phyloP scores from a whole-genome alignment of 2,797 vertebrate species.

The Sus cebifrons region DNA sequence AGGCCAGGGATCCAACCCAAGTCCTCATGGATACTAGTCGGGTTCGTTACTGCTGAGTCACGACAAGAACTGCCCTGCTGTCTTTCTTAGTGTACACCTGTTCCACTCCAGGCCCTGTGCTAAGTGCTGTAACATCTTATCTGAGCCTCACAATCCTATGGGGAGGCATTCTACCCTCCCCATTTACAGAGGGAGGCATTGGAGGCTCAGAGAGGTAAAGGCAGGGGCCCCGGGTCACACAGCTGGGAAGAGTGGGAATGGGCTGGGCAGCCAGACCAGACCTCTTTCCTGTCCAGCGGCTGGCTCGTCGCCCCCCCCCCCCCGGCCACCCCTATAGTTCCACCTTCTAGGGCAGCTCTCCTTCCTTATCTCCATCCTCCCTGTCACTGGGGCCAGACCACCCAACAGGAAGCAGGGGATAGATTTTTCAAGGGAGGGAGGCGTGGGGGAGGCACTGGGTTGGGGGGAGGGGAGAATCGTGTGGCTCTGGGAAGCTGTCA shows the following conservation, averaged over 20 bases:
- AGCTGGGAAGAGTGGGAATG: neutral
- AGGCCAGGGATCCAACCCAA: too few species aligned
- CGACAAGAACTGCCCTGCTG: neutral
- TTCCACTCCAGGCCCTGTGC: neutral
- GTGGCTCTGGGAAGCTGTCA: neutral
- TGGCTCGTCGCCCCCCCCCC: accelerated
- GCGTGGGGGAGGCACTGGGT: neutral
- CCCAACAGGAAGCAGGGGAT: neutral
- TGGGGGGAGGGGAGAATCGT: neutral
- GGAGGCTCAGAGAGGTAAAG: neutral
- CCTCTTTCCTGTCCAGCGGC: neutral
- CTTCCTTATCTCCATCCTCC: neutral
- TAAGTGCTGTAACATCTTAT: neutral
- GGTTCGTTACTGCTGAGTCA: too few species aligned
- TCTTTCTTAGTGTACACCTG: neutral
- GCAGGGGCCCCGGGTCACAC: neutral
- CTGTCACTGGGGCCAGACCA: neutral
- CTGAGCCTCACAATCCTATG: neutral
- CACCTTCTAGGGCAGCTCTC: neutral
- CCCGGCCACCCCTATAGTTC: too few species aligned
- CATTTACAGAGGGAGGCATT: neutral
- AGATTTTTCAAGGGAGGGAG: neutral
- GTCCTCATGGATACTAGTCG: too few species aligned
- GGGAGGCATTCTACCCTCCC: too few species aligned
- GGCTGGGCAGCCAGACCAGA: neutral